Base-by-base conservation (phyloP, 2,113 vertebrate species). In the Melanocharis versteri region DNA sequence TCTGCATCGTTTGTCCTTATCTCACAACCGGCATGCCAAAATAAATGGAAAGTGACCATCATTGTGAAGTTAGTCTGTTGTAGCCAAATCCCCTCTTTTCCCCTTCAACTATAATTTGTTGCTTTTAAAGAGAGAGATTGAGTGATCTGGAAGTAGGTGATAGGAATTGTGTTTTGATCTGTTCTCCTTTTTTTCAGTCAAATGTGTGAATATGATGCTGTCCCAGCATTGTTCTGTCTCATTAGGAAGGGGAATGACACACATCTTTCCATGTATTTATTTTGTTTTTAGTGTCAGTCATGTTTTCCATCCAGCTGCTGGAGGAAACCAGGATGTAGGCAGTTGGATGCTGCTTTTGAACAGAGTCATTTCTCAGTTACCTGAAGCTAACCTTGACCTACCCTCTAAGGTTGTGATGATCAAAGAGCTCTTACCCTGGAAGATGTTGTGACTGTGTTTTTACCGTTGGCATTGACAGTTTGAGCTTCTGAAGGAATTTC, bases 401-500 rank as follows among this genome's bases (percentile, higher is more conserved):
- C 17, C 37, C 68, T 77, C 5, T 44, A 51, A 75, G 83, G 45
- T 58, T 76, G 19, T 51, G 83, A 50, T 30, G 50, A 60, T 79
- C 69, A 87, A 89, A 88, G 76, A 91, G n/a, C 78, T 92, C 30
- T 40, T 85, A 42, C 37, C 71, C 75, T 61, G 81, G 39, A 72
- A 90, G 73, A 76, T 86, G 57, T 85, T 89, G 90, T 18, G 66
- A 85, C 73, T 94, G 16, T 86, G 64, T 69, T 93, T 86, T 73
- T 80, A 87, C 80, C 85, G 6, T 75, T 97, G 76, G 50, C 75
- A 79, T 95, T 96, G 83, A 66, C 44, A 94, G 68, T 77, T 91
- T 62, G 76, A 78, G 50, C 69, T 97, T 96, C 85, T 96, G 90
- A 91, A 97, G 58, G 62, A 76, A 78, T 85, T 92, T 92, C 56